Evolutionary conservation across 2,888 invertebrate genomes (phyloP), one percentile per base, ranked within the genome.

Genomic region (Siphlonurus alternatus): DNA sequence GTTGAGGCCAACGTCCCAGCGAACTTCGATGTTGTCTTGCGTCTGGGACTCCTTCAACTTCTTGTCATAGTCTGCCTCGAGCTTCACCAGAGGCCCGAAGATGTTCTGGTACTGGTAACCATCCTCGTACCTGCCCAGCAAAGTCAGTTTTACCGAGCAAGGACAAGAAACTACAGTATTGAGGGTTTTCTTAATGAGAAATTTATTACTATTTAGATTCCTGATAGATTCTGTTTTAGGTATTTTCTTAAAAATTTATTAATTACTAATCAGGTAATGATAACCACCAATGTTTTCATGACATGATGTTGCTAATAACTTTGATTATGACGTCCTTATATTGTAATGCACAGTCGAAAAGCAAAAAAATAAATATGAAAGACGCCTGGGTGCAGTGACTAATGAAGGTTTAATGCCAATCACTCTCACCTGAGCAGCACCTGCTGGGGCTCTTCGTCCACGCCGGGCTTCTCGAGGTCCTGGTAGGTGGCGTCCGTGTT

Each of bases 51-150:
- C 99, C 74, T 99, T 99, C 64, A 97, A 79, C 67, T 93, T 87
- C 74, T 94, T 94, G 76, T 99, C 99, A 74, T 99, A 99, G 72
- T 99, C 98, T 0, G 99, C 98, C 78, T 99, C 99, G 53, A 98
- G 79, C 73, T 94, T 93, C 0, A 99, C 95, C 38, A 99, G 78
- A 0, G 99, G 98, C 0, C 94, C 94, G 78, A 99, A 98, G 66
- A 98, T 93, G 74, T 96, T 95, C 75, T 96, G 95, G 74, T 99
- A 99, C 75, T 99, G 98, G 76, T 96, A 98, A 10, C 98, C 99
- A 79, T 99, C 98, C 76, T 98, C 97, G 73, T 99, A 99, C 69
- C 96, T 83, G 64, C 15, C 38, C n/a, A n/a, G n/a, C n/a, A n/a
- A n/a, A n/a, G n/a, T n/a, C n/a, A n/a, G n/a, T n/a, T n/a, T n/a